phyloP scores from a whole-genome alignment of 2,113 vertebrate genomes.

The Rhinogobius similis region DNA sequence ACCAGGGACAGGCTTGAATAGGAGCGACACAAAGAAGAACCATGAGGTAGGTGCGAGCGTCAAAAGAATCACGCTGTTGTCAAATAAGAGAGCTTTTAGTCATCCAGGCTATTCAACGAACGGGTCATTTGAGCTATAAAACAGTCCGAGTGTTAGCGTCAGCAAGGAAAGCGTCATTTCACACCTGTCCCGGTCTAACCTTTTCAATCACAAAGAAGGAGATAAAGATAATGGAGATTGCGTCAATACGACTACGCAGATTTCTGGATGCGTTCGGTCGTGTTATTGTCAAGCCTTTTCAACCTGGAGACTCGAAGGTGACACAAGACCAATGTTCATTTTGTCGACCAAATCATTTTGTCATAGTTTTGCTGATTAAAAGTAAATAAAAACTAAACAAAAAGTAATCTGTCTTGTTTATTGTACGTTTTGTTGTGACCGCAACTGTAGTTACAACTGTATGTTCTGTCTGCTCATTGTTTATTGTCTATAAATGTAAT shows the following conservation, averaged over 20 bases:
- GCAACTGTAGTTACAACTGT: too few relatives aligned
- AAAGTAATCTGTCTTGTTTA: too few relatives aligned
- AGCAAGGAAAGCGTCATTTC: slow-evolving; percentile 1
- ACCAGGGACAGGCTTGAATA: slow-evolving; percentile 54
- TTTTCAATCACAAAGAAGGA: background rate
- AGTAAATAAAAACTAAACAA: too few relatives aligned
- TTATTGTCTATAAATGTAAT: too few relatives aligned
- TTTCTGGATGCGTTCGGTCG: background rate
- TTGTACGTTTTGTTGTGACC: too few relatives aligned
- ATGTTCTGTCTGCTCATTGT: too few relatives aligned
- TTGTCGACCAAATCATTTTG: too few relatives aligned
- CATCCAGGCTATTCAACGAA: background rate
- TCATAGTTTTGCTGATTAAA: too few relatives aligned
- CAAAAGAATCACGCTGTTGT: slow-evolving; percentile 7
- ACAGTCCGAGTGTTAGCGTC: background rate
- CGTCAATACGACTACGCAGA: background rate
- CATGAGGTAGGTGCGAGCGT: slow-evolving; percentile 7
- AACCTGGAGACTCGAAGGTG: background rate
- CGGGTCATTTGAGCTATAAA: slow-evolving; percentile 15
- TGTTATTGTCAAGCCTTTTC: background rate
- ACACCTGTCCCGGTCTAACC: background rate
- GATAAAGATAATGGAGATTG: background rate
- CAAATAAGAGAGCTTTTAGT: slow-evolving; percentile 5
- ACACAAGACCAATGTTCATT: too few relatives aligned
- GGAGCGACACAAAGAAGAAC: slow-evolving; percentile 34